Base-by-base conservation (phyloP, 2,888 invertebrate species). In the Eubasilissa splendida region DNA sequence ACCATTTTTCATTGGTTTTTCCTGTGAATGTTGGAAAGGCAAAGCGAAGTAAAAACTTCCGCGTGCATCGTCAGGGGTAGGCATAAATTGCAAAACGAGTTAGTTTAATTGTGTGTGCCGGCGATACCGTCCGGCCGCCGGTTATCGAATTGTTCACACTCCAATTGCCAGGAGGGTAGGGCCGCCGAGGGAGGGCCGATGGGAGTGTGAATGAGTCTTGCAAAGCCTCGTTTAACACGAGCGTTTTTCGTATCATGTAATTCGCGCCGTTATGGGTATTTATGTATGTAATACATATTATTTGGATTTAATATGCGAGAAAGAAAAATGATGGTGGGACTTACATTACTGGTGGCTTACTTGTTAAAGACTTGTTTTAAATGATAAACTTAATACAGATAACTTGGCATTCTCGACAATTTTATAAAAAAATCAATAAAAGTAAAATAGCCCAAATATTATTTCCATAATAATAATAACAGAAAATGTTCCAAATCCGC, bases 101-200 rank as follows among this genome's bases (percentile, higher is more conserved):
- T 71, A 71, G 78, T 78, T 78, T 70, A 78, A 78, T 78, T 78
- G 78, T 53, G 31, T 63, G 78, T 71, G 58, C 31, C 52, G 54
- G 33, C 56, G 78, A 78, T 78, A 78, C 58, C 78, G 78, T 66
- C 76, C 59, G 78, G 71, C 63, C 14, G 14, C 70, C 70, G 63
- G 70, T 77, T 78, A 78, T 78, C 78, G 56, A 71, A 78, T 76
- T 58, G 78, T 78, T 78, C 78, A 78, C 78, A 71, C 68, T 78
- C 63, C 78, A 63, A 78, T 63, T 42, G 78, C 14, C 63, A n/a
- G 42, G 22, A 71, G 63, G 73, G 52, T 71, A 11, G n/a, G 14
- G 22, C 42, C 63, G 50, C 53, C 53, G 12, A 52, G 60, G n/a
- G 22, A 8, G 14, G 12, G n/a, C 60, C 58, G 70, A 42, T 56